A percentile compares a stretch with the other conserved stretches of the same genome.
Conservation (phyloP, 2,888 invertebrate species). For the Lasioglossum morio region DNA sequence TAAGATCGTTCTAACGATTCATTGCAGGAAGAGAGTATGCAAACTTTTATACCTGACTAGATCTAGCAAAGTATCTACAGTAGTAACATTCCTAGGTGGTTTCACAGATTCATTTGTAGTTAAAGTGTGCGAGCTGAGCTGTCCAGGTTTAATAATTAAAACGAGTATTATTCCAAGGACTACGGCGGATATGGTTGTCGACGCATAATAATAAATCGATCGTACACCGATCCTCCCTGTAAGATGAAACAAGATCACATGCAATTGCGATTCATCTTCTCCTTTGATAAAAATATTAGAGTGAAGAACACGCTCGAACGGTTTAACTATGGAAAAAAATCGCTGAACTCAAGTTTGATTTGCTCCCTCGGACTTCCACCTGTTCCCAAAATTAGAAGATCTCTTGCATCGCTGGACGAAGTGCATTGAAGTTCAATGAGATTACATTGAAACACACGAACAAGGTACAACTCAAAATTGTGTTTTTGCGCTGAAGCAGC, state of each 20-base stretch:
- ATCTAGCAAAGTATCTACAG: constrained; percentile 90
- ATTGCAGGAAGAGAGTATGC: not conserved
- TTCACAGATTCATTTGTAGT: constrained; percentile 58
- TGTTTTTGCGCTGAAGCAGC: too few species aligned
- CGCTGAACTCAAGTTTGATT: too few species aligned
- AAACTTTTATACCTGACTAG: constrained; percentile 86
- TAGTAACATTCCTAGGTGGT: constrained; percentile 86
- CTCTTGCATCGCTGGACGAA: too few species aligned
- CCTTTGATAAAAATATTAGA: too few species aligned
- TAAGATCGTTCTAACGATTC: constrained; percentile 59
- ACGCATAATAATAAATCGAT: constrained; percentile 89
- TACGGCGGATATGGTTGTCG: constrained; percentile 89
- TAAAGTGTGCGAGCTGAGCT: constrained; percentile 70
- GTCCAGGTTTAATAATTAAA: constrained; percentile 88
- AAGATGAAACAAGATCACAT: constrained; percentile 13
- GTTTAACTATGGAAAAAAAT: too few species aligned
- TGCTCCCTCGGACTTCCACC: too few species aligned
- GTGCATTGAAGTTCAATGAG: not conserved
- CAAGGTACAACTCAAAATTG: too few species aligned
- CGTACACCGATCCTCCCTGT: constrained; percentile 87
- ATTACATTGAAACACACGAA: not conserved
- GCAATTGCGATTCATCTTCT: not conserved
- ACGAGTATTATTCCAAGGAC: constrained; percentile 90
- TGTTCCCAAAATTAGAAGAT: too few species aligned
- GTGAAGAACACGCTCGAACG: too few species aligned